These are phyloP conservation scores for Amphimallon solstitiale DNA, from an alignment of 2,888 invertebrate species.

Conservation along the genomic window DNA sequence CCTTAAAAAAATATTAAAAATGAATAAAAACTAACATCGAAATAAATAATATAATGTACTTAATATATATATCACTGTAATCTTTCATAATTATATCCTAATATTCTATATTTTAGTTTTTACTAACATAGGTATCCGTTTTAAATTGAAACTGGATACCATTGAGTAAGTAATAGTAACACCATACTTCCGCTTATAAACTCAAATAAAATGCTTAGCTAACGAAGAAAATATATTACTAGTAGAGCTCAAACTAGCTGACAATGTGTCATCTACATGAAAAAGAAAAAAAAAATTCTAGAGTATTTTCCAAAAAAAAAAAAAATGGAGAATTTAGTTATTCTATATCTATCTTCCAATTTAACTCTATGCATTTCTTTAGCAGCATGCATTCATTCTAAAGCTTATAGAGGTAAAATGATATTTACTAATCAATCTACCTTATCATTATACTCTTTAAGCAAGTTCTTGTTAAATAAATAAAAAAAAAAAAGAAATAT, in stretches of 20 bases:
- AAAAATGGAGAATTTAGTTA: not conserved
- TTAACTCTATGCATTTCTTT: constrained; percentile 14
- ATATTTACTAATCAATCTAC: not conserved
- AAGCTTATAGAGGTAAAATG: too few species aligned
- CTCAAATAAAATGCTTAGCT: constrained; percentile 6
- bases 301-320: not conserved
- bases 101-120: constrained; percentile 19
- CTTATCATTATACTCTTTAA: constrained; percentile 16
- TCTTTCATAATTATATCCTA: constrained; percentile 1
- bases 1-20: constrained; percentile 2
- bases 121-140: not conserved
- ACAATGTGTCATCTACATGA: too few species aligned
- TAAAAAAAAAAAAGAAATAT: too few species aligned
- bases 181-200: constrained; percentile 24
- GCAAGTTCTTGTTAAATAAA: constrained; percentile 20
- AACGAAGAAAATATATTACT: constrained; percentile 9
- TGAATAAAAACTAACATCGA: constrained; percentile 23
- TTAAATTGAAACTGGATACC: constrained; percentile 6
- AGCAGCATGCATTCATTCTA: not conserved
- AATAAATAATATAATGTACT: constrained; percentile 16
- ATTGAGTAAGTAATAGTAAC: constrained; percentile 25
- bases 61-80: constrained; percentile 4
- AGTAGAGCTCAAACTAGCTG: not conserved
- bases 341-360: constrained; percentile 2
- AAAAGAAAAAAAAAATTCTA: not conserved